phyloP scores from a whole-genome alignment of 2,797 vertebrate species.

The Gymnopithys bicolor region DNA sequence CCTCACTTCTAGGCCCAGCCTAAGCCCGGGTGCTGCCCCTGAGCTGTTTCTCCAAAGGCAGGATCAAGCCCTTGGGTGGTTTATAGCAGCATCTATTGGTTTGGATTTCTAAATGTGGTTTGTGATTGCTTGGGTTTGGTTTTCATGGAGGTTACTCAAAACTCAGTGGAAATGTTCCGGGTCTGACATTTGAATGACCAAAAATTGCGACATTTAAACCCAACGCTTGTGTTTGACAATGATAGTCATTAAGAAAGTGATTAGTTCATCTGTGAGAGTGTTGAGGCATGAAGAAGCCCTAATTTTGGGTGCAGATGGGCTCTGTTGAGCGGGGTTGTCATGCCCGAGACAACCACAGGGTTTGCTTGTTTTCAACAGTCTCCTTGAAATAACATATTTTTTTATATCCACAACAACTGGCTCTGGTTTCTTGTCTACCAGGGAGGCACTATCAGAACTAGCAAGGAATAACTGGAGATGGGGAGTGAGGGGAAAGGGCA shows the following conservation, averaged over 20 bases:
- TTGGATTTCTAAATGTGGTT: neutral
- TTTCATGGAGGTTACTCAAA: neutral
- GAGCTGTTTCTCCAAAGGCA: neutral
- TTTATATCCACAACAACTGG: neutral
- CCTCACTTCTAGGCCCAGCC: neutral
- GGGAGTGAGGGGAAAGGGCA: neutral
- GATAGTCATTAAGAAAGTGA: neutral
- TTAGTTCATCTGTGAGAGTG: neutral
- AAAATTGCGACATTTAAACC: neutral
- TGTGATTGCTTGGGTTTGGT: neutral
- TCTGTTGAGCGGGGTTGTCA: neutral
- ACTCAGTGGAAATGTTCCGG: neutral
- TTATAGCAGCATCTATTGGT: neutral
- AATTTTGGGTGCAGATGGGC: neutral
- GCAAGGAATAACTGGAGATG: neutral
- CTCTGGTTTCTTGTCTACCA: neutral
- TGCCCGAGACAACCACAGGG: neutral
- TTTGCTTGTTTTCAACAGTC: neutral
- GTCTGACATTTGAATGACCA: neutral
- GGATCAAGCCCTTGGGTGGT: neutral
- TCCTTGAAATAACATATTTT: neutral
- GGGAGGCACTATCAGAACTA: neutral
- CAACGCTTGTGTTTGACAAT: rapidly evolving
- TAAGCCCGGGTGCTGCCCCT: neutral
- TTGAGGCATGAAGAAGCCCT: neutral